Base-by-base conservation (phyloP, 2,113 vertebrate genomes). In the Ameiurus melas region DNA sequence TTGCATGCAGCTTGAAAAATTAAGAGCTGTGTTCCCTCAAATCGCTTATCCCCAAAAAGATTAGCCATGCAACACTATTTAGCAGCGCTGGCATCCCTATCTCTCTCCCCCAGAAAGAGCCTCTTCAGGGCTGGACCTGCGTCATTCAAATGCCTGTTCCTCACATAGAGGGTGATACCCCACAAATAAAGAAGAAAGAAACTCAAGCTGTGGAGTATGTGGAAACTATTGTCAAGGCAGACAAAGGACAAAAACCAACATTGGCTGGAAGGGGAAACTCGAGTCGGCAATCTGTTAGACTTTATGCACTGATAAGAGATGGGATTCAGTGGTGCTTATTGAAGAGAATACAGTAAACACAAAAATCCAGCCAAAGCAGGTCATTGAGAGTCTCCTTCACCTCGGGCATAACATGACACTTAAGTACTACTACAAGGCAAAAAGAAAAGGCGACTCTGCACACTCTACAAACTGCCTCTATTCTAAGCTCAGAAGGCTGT, bases 201-300 rank as follows among this genome's bases (percentile, higher is more conserved):
- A 97, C 94, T 91, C 92, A 95, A 97, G 96, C 95, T 96, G 92
- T 70, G 92, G 95, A 95, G 95, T 95, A 96, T 95, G 94, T 90
- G 95, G 88, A 95, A 96, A 92, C 90, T 93, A 97, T 96, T 97
- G 95, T 97, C 91, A 88, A 90, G 92, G 87, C 92, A 94, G 95
- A 97, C 95, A 97, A 96, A 97, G 92, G 96, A 94, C 93, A 95
- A 95, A 93, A 97, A 93, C 89, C 93, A 96, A 94, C 95, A 94
- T 93, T 95, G 96, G 95, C 96, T 97, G 92, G 94, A 95, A 97
- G 95, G 95, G 94, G 96, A 97, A 99, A 98, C 94, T 95, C 94
- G 96, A 98, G 94, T 96, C 96, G 93, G 93, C 95, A 97, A 96
- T 96, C 96, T 97, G 95, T 96, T 96, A 94, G 94, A 96, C 94